Evolutionary conservation across 1,140 invertebrate genomes (phyloP).

Genomic region (Cepaea nemoralis): DNA sequence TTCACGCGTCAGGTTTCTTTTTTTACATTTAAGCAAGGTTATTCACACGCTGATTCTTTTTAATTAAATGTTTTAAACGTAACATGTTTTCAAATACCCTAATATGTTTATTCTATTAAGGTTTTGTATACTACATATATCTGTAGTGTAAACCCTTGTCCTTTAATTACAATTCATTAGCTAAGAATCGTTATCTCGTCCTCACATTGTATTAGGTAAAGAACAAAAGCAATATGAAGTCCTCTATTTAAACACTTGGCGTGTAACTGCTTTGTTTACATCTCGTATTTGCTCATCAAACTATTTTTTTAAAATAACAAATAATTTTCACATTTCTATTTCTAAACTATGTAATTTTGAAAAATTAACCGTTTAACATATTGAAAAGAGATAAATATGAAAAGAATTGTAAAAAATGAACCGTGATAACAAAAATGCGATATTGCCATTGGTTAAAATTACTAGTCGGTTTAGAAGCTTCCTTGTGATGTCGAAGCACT

Average conservation of each 20-base stretch:
- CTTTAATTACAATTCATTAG: too few relatives aligned
- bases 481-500: not conserved
- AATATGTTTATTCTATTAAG: too few relatives aligned
- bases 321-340: constrained; percentile 63
- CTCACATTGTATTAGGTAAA: too few relatives aligned
- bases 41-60: too few relatives aligned
- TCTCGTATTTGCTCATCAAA: constrained; percentile 74
- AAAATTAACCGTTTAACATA: not conserved
- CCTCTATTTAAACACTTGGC: not conserved
- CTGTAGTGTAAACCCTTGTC: too few relatives aligned
- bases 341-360: not conserved
- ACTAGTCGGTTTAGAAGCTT: not conserved
- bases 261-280: not conserved
- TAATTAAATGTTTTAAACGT: too few relatives aligned
- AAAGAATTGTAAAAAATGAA: not conserved
- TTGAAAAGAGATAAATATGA: not conserved
- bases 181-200: too few relatives aligned
- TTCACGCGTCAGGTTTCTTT: too few relatives aligned
- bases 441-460: not conserved
- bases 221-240: too few relatives aligned
- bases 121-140: too few relatives aligned
- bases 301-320: constrained; percentile 70
- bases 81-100: too few relatives aligned
- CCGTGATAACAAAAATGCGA: not conserved
- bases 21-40: too few relatives aligned